A percentile compares a stretch with the other conserved stretches of the same genome.
These are phyloP conservation scores for Cercocebus atys DNA, from an alignment of 2,113 vertebrate genomes.

Conservation along the genomic window DNA sequence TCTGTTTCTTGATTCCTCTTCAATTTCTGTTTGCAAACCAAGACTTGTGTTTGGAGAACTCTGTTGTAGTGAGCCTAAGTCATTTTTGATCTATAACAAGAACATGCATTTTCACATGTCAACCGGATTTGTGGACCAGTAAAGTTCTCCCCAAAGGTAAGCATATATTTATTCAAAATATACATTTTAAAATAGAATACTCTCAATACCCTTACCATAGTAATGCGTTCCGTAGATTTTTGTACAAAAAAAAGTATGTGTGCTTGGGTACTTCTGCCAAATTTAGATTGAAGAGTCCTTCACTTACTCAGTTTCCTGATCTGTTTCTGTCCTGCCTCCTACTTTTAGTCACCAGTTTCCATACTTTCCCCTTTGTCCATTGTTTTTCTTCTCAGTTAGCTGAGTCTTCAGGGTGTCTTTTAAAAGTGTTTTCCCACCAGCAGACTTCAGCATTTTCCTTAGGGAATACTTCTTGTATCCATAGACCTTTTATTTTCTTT, in stretches of 20 bases:
- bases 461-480: background rate
- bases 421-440: background rate
- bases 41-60: background rate
- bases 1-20: background rate
- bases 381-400: constrained; percentile 14
- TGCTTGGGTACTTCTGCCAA: background rate
- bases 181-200: background rate
- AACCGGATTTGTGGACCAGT: background rate
- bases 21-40: background rate
- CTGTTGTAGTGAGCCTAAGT: background rate
- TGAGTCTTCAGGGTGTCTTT: background rate
- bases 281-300: background rate
- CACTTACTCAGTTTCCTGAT: background rate
- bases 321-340: background rate
- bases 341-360: background rate
- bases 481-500: background rate
- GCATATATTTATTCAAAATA: background rate
- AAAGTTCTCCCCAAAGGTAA: constrained; percentile 44
- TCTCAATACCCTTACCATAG: background rate
- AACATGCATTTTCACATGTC: background rate
- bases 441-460: background rate
- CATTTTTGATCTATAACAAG: background rate
- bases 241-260: background rate
- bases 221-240: background rate
- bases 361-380: background rate